Evolutionary conservation across 2,797 vertebrate genomes (phyloP).

Genomic region (Hypotaenidia okinawae): DNA sequence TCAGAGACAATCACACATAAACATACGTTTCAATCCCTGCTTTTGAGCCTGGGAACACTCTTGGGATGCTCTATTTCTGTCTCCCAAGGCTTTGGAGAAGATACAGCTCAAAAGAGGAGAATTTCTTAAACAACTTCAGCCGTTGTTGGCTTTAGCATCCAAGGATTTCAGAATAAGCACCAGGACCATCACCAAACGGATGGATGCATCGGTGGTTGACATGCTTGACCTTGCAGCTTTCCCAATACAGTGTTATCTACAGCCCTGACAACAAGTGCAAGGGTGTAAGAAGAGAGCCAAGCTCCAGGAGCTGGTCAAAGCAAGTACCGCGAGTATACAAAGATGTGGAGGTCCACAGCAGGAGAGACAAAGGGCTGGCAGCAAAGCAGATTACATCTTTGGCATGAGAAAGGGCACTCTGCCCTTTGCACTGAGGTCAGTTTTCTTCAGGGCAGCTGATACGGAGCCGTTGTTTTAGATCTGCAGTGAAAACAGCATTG

Average conservation of each 20-base stretch:
- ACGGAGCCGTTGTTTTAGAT: no score
- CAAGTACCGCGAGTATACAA: neutral
- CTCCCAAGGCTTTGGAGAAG: no score
- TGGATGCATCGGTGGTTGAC: neutral
- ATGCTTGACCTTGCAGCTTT: neutral
- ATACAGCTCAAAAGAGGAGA: no score
- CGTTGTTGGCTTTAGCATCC: no score
- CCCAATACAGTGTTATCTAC: neutral
- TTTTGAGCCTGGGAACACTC: neutral
- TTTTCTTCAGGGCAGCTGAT: no score
- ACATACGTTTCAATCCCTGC: neutral
- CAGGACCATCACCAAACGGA: no score
- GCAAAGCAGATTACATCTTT: neutral
- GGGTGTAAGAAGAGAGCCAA: neutral
- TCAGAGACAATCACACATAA: neutral
- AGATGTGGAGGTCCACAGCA: neutral
- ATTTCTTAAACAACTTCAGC: no score
- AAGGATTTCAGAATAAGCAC: no score
- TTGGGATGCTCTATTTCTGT: neutral
- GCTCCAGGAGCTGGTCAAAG: neutral
- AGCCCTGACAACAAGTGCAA: neutral
- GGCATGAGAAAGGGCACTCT: neutral
- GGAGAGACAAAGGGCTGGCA: neutral
- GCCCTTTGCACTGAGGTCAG: no score
- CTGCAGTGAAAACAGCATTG: no score